Base-by-base conservation (phyloP, 2,888 invertebrate genomes). In the Pachymerium ferrugineum region DNA sequence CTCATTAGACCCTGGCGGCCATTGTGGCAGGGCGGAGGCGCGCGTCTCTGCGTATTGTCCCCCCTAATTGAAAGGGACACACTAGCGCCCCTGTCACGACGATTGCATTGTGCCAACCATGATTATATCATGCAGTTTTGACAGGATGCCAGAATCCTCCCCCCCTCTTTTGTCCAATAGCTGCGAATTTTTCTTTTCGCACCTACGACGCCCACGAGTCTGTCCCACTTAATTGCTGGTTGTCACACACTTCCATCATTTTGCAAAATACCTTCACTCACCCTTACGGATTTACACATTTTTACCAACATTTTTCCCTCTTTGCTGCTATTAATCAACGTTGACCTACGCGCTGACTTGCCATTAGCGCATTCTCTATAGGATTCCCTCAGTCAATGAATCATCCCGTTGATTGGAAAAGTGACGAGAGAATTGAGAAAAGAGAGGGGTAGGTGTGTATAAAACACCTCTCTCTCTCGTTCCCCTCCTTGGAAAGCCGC, bases 51-150 rank as follows among this genome's bases (percentile, higher is more conserved):
- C 25, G 22, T 8, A 25, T 54, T 22, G 22, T 25, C 54, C 54
- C 54, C 54, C 54, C 54, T 54, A 54, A 54, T 54, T 54, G 54
- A 54, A 54, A 54, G 54, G 54, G 54, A 54, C 54, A 54, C 54
- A 54, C 54, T 54, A 54, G 54, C 54, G 25, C 54, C 54, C n/a
- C 54, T 54, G 54, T 54, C 54, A 54, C 54, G 54, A 28, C 54
- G 54, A 54, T 54, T 54, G 54, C 54, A 54, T 54, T 54, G 54
- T 54, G 28, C 25, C 12, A 54, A 12, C 54, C 54, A 71, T 71
- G 71, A 71, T 71, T 71, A 71, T 71, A 71, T 71, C 71, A 71
- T 71, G 71, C 71, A 71, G 71, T 71, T 71, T 71, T 71, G 71
- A 71, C 71, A 71, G 71, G 54, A 54, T 54, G 54, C 54, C 54